Base-by-base conservation (phyloP, 23 tunicate genomes). In the Ascidia mentula region DNA sequence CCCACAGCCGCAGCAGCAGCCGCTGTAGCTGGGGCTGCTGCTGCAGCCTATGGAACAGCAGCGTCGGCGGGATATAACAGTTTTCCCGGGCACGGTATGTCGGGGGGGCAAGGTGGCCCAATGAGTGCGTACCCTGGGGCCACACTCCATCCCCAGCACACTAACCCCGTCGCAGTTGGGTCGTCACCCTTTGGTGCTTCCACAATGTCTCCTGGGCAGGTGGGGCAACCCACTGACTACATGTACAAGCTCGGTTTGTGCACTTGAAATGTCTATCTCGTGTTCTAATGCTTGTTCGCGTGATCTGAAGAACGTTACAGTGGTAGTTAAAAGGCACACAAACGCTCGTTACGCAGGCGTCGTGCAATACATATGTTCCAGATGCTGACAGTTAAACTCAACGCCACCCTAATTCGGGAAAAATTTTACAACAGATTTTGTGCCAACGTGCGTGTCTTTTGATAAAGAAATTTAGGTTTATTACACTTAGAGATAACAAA, bases 201-300 rank as follows among this genome's bases (percentile, higher is more conserved):
- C 0, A 77, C 82, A 40, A 69, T 85, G 33, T 78, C 82, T 18
- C 88, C 87, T 37, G 40, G 75, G 39, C 88, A 84, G 34, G 60
- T 79, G 38, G 38, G 45, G 35, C 84, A 79, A 33, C 88, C 88
- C 22, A 46, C 80, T 5, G 95, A 89, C 46, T 84, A 89, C 80
- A 85, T 82, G 80, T 84, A 89, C 74, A 89, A 89, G 42, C 70
- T 89, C 3, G 88, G 95, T 36, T 80, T 89, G 40, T 89, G 95
- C 77, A 89, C 95, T 37, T 86, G 75, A 86, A n/a, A 34, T 28
- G 12, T 9, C 65, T n/a, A n/a, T 9, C 65, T 28, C 22, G 65
- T 53, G 65, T 53, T 53, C 24, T 9, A 3, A 3, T 9, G 65
- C 24, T 53, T 53, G 24, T 53, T 53, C 13, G 7, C 7, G 65